Base-by-base conservation (phyloP, 2,113 vertebrate genomes). In the Cacatua alba region DNA sequence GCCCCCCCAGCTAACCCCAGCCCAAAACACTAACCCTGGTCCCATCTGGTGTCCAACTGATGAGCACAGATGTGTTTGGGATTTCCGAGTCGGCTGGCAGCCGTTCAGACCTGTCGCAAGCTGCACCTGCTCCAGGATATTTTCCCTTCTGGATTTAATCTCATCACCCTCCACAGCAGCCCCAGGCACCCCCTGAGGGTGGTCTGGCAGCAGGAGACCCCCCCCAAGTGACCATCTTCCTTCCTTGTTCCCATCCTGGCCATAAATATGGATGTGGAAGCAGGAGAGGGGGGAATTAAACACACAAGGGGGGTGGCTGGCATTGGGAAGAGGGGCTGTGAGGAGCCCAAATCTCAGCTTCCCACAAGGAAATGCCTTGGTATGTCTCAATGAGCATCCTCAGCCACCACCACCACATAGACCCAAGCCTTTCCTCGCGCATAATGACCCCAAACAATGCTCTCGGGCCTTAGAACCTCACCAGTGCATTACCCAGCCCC, bases 41-140 rank as follows among this genome's bases (percentile, higher is more conserved):
- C 98, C 98, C 98, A 98, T 98, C 98, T 98, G 98, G 95, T 65
- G 87, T 97, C 98, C 97, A 97, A 97, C 91, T 82, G 98, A 97
- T 89, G 97, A 94, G 89, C 96, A 79, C 98, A 98, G 98, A 97
- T 98, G 98, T 92, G 97, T 79, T 59, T 86, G 60, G 93, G 97
- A 92, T 97, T 92, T 96, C 96, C 46, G 80, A 93, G 96, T 96
- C 21, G 65, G 70, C 96, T 97, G 97, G 96, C 97, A 97, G 90
- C 92, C 90, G 29, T 94, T 96, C 97, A 97, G 94, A 95, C 95
- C 97, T 97, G 97, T 91, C 92, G 62, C 96, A 79, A 88, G 53
- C 71, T 48, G 95, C 98, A 98, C 97, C 98, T 98, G 98, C 97
- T 91, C 80, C 93, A 39, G 69, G 88, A 65, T 53, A 81, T 89